Conservation (phyloP, 2,797 vertebrate species). For the Hipposideros larvatus region DNA sequence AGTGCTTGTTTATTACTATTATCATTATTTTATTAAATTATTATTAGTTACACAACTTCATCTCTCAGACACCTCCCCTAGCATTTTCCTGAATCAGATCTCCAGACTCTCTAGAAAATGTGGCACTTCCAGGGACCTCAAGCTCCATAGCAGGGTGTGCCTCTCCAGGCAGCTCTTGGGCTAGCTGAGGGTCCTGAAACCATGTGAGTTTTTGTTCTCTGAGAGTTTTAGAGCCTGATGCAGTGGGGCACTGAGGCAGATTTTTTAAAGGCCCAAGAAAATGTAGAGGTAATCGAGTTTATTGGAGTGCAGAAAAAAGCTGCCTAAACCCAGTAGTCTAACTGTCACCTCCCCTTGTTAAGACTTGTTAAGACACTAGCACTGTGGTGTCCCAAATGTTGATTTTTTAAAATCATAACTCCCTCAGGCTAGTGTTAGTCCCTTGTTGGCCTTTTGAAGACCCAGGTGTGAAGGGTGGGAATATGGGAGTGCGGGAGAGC, state of each 20-base stretch:
- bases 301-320: constrained; percentile 46
- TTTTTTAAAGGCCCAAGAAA: constrained; percentile 75
- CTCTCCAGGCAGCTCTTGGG: not conserved
- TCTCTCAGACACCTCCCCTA: not conserved
- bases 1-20: not conserved
- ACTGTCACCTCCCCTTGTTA: constrained; percentile 3
- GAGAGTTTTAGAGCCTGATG: not conserved
- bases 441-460: constrained; percentile 64
- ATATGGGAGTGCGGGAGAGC: not conserved
- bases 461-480: constrained; percentile 66
- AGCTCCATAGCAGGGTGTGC: not conserved
- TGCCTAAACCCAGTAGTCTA: constrained; percentile 68
- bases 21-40: not conserved
- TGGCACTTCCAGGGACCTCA: not conserved
- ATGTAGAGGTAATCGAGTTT: constrained; percentile 56
- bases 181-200: not conserved
- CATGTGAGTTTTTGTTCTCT: not conserved
- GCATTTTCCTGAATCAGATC: not conserved
- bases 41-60: not conserved
- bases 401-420: constrained; percentile 83
- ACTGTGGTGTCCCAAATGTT: constrained; percentile 83
- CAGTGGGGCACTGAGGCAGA: not conserved
- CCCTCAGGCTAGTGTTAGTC: constrained; percentile 40
- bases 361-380: constrained; percentile 81
- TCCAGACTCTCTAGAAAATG: not conserved